These are phyloP conservation scores for Labrus mixtus DNA, from an alignment of 2,113 vertebrate species.

Conservation along the genomic window DNA sequence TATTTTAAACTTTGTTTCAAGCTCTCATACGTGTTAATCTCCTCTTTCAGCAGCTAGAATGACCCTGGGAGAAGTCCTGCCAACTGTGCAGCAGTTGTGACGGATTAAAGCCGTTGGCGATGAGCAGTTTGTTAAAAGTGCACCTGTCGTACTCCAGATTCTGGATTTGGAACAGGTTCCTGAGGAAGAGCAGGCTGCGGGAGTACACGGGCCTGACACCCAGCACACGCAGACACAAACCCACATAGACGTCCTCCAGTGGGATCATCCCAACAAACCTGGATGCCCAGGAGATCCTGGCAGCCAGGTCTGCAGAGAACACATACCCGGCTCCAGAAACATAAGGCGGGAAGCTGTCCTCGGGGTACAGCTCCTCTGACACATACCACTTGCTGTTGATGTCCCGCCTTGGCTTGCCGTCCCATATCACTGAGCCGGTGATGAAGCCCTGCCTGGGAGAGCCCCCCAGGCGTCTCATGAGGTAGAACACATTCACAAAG, in stretches of 20 bases:
- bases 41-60: slow-evolving; percentile 68
- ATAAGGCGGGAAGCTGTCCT: slow-evolving; percentile 78
- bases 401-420: slow-evolving; percentile 66
- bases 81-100: slow-evolving; percentile 64
- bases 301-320: slow-evolving; percentile 80
- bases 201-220: slow-evolving; percentile 70
- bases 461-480: slow-evolving; percentile 48
- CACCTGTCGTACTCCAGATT: slow-evolving; percentile 79
- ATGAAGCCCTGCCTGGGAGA: slow-evolving; percentile 35
- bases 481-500: slow-evolving; percentile 84
- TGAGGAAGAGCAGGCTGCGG: slow-evolving; percentile 34
- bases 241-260: slow-evolving; percentile 89
- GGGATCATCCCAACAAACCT: slow-evolving; percentile 71
- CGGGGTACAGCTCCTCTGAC: slow-evolving; percentile 71
- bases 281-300: slow-evolving; percentile 77
- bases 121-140: slow-evolving; percentile 57
- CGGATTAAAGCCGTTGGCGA: slow-evolving; percentile 77
- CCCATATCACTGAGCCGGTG: slow-evolving; percentile 72
- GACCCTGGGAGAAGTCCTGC: slow-evolving; percentile 73
- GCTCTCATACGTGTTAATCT: not conserved
- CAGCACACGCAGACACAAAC: slow-evolving; percentile 80
- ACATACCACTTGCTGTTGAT: slow-evolving; percentile 81
- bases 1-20: not conserved
- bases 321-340: slow-evolving; percentile 85
- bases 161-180: slow-evolving; percentile 75